These are phyloP conservation scores for Seira sanloemensis DNA, from an alignment of 2,888 invertebrate genomes.

Conservation along the genomic window DNA sequence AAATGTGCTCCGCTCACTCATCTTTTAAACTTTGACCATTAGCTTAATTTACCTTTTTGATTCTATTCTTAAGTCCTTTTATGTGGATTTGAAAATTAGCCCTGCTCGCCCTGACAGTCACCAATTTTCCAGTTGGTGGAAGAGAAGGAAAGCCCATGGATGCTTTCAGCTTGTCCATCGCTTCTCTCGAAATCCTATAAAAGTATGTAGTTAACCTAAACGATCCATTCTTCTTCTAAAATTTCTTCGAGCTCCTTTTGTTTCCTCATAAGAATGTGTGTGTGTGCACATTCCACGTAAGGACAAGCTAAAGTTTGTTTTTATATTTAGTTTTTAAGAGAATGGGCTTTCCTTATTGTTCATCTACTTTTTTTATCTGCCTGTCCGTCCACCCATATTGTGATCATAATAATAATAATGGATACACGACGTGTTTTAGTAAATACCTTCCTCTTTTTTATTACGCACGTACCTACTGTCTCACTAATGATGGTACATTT, in stretches of 20 bases:
- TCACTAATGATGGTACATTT: neutral
- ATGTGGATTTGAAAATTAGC: conserved; percentile 35
- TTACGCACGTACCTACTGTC: conserved; percentile 40
- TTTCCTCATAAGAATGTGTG: neutral
- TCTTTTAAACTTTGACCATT: neutral
- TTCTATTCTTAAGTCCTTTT: neutral
- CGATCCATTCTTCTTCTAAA: conserved; percentile 34
- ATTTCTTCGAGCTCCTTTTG: neutral
- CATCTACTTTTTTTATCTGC: neutral
- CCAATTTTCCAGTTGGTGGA: no score
- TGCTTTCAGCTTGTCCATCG: neutral
- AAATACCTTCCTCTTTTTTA: conserved; percentile 42
- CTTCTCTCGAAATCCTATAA: conserved; percentile 41
- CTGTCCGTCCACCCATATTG: neutral
- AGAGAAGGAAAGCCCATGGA: conserved; percentile 6
- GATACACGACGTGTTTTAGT: conserved; percentile 7
- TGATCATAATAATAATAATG: neutral
- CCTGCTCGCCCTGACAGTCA: conserved; percentile 39
- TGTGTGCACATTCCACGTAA: neutral
- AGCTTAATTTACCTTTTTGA: conserved; percentile 9
- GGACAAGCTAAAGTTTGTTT: neutral
- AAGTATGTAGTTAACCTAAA: conserved; percentile 43
- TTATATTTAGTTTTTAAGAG: neutral
- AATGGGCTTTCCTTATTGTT: neutral
- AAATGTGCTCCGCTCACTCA: neutral